Evolutionary conservation across 2,888 invertebrate genomes (phyloP).

Genomic region (Eurytoma californica): DNA sequence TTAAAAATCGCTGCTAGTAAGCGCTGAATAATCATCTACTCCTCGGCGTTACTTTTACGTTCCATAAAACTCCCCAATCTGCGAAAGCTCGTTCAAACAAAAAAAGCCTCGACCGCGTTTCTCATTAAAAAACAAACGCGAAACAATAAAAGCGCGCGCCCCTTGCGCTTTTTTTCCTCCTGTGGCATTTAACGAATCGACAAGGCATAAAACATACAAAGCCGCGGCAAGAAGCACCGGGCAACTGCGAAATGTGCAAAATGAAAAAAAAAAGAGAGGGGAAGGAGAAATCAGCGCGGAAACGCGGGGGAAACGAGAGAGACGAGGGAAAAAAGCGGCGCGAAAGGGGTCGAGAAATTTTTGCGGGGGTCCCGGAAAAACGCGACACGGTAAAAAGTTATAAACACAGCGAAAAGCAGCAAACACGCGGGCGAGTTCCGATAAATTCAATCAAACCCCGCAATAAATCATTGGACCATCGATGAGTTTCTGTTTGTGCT

Average conservation of each 20-base stretch:
- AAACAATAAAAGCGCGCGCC: conserved; percentile 8
- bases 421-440: conserved; percentile 64
- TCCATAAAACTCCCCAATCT: too few species aligned
- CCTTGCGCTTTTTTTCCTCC: conserved; percentile 22
- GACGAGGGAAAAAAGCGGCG: neutral
- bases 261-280: neutral
- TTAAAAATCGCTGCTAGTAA: too few species aligned
- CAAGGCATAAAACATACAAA: conserved; percentile 59
- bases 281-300: conserved; percentile 1
- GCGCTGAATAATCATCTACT: too few species aligned
- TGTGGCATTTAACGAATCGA: conserved; percentile 62
- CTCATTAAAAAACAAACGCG: neutral
- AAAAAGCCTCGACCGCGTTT: too few species aligned
- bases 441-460: conserved; percentile 74
- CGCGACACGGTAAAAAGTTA: neutral
- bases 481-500: conserved; percentile 66
- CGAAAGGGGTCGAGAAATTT: neutral
- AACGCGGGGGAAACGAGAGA: neutral
- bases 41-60: too few species aligned
- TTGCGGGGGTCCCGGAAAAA: neutral
- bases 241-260: neutral
- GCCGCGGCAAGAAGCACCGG: conserved; percentile 2
- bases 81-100: too few species aligned
- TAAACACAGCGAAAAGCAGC: conserved; percentile 27
- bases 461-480: conserved; percentile 71